Conservation (phyloP, 2,888 invertebrate species). For the Scotopteryx bipunctaria region DNA sequence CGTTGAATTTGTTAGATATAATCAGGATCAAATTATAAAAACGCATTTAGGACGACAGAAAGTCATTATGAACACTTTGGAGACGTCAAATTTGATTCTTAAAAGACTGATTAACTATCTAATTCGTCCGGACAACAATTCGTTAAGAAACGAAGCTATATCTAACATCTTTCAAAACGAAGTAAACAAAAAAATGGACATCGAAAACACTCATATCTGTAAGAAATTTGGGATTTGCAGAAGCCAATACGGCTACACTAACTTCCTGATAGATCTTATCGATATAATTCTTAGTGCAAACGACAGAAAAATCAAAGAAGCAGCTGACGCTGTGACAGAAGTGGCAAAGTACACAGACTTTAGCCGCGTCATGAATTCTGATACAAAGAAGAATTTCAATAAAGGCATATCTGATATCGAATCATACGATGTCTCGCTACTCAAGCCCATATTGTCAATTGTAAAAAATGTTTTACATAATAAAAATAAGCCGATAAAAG, state of each 20-base stretch:
- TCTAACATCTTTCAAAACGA: slow-evolving; percentile 40
- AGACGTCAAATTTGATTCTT: slow-evolving; percentile 52
- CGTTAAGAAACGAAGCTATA: slow-evolving; percentile 24
- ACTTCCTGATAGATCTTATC: slow-evolving; percentile 43
- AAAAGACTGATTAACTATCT: slow-evolving; percentile 48
- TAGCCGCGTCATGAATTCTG: slow-evolving; percentile 25
- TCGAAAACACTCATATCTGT: slow-evolving; percentile 49
- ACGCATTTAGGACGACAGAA: slow-evolving; percentile 55
- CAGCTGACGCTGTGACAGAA: slow-evolving; percentile 48
- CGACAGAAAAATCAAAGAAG: slow-evolving; percentile 43
- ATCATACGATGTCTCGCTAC: slow-evolving; percentile 2
- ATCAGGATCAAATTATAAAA: slow-evolving; percentile 47
- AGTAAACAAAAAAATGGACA: slow-evolving; percentile 40
- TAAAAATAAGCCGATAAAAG: slow-evolving; percentile 44
- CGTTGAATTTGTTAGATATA: slow-evolving; percentile 46
- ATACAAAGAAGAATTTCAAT: slow-evolving; percentile 30
- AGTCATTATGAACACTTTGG: slow-evolving; percentile 56
- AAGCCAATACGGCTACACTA: slow-evolving; percentile 38
- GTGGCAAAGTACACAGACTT: slow-evolving; percentile 42
- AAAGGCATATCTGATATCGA: slow-evolving; percentile 29
- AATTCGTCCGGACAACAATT: slow-evolving; percentile 33
- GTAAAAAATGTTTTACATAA: slow-evolving; percentile 40
- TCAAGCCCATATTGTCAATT: slow-evolving; percentile 35
- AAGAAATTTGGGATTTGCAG: slow-evolving; percentile 51
- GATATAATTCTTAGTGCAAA: slow-evolving; percentile 36